Evolutionary conservation across 2,888 invertebrate species (phyloP), one percentile per base, ranked within the genome.

Genomic region (Parelbella ahira): DNA sequence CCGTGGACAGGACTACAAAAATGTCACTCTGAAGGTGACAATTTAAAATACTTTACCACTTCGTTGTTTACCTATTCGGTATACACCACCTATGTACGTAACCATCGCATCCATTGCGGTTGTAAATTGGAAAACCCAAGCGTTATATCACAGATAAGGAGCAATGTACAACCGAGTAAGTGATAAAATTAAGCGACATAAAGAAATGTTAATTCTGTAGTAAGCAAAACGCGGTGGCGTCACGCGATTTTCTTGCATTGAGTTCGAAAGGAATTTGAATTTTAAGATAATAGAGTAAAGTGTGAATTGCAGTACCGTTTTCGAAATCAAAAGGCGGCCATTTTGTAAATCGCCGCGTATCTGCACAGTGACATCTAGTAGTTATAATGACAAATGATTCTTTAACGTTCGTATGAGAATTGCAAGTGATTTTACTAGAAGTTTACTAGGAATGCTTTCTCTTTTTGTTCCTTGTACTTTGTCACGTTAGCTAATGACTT

Each of bases 1-100:
- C 13, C 54, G 64, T 51, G 53, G 68, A 66, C 61, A 59, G 55
- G 45, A 57, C 65, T 54, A 66, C 69, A 68, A 70, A 68, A 72
- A 58, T 61, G 60, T 48, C 56, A 13, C 13, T 9, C 37, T 52
- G 57, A 61, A 58, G 51, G 56, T 52, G 57, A 52, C 53, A 56
- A 55, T 55, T 48, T 48, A 46, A 53, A 54, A 54, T 54, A 49
- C 51, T 53, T 53, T 9, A 20, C 11, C 19, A 29, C 44, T 38
- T 18, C 23, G 58, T 49, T 57, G 63, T 62, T 62, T 21, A 10
- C 4, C 8, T 48, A 32, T 36, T 29, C 37, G 28, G 24, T 24
- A n/a, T n/a, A n/a, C n/a, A n/a, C n/a, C n/a, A n/a, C n/a, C n/a
- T n/a, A n/a, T n/a, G n/a, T n/a, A n/a, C n/a, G n/a, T n/a, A n/a